Conservation (phyloP, 2,113 vertebrate genomes). For the Melanostigma gelatinosum region DNA sequence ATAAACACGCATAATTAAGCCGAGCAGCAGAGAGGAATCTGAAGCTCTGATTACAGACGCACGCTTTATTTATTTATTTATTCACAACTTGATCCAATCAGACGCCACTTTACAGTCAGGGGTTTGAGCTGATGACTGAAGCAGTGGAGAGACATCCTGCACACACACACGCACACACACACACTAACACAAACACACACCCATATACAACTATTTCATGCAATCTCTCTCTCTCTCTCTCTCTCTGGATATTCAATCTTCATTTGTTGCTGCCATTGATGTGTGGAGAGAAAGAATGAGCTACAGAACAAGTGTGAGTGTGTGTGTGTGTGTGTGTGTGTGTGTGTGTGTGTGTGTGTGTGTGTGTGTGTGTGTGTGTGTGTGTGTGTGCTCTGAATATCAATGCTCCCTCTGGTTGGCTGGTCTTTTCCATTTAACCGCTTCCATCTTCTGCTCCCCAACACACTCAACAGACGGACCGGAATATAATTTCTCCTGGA, state of each 20-base stretch:
- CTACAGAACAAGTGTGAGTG: constrained; percentile 33
- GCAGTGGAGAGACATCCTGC: neutral
- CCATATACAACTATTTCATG: too few relatives aligned
- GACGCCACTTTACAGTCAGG: constrained; percentile 22
- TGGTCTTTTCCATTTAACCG: constrained; percentile 63
- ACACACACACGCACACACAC: constrained; percentile 10
- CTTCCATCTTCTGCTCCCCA: constrained; percentile 19
- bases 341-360: constrained; percentile 39
- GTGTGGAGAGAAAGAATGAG: constrained; percentile 72
- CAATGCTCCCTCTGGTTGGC: constrained; percentile 53
- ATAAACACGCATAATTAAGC: constrained; percentile 77
- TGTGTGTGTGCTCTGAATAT: constrained; percentile 58
- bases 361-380: constrained; percentile 36
- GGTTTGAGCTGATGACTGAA: constrained; percentile 36
- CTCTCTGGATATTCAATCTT: constrained; percentile 71
- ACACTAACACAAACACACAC: constrained; percentile 6
- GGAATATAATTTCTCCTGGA: constrained; percentile 26
- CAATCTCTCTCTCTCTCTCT: neutral
- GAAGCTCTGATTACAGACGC: constrained; percentile 53
- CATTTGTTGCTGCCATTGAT: constrained; percentile 68
- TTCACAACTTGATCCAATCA: constrained; percentile 51
- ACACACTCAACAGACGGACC: constrained; percentile 4
- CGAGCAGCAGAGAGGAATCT: constrained; percentile 59
- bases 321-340: constrained; percentile 34
- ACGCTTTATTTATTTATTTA: constrained; percentile 58